phyloP scores from a whole-genome alignment of 2,797 vertebrate genomes.

The Tadarida brasiliensis region DNA sequence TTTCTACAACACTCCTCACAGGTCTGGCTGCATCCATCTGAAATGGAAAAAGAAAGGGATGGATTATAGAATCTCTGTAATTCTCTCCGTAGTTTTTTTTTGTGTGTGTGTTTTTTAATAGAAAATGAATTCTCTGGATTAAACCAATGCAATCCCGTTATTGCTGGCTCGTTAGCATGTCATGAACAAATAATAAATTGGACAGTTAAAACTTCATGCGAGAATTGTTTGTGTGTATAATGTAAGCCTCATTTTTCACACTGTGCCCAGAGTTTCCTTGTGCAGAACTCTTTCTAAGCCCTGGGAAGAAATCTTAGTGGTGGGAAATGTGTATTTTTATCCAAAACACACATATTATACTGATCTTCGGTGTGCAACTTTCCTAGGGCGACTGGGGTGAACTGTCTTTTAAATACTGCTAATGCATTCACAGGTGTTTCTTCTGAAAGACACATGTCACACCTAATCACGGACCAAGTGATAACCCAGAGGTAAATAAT shows the following conservation, averaged over 20 bases:
- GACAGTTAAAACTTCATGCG: conserved; percentile 76
- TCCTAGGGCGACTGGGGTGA: not conserved
- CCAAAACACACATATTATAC: conserved; percentile 47
- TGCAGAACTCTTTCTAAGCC: conserved; percentile 77
- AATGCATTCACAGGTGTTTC: conserved; percentile 45
- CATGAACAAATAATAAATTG: conserved; percentile 79
- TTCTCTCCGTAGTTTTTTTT: not conserved
- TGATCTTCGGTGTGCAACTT: conserved; percentile 17
- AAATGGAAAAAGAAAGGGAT: not conserved
- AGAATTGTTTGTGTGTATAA: conserved; percentile 71
- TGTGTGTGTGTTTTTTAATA: not conserved
- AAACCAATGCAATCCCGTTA: conserved; percentile 13
- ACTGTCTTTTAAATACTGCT: conserved; percentile 38
- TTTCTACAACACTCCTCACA: not conserved
- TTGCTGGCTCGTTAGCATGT: conserved; percentile 73
- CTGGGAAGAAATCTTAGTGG: conserved; percentile 72
- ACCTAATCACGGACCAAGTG: conserved; percentile 59
- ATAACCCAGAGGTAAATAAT: conserved; percentile 50
- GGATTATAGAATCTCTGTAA: not conserved
- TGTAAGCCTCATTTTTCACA: conserved; percentile 78
- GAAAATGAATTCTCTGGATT: not conserved
- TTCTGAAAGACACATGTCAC: conserved; percentile 66
- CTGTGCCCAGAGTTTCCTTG: conserved; percentile 76
- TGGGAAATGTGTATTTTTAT: conserved; percentile 72
- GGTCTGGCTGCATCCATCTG: not conserved